A percentile compares a stretch with the other conserved stretches of the same genome.
Evolutionary conservation across 2,797 vertebrate genomes (phyloP).

Genomic region (Lemur catta): DNA sequence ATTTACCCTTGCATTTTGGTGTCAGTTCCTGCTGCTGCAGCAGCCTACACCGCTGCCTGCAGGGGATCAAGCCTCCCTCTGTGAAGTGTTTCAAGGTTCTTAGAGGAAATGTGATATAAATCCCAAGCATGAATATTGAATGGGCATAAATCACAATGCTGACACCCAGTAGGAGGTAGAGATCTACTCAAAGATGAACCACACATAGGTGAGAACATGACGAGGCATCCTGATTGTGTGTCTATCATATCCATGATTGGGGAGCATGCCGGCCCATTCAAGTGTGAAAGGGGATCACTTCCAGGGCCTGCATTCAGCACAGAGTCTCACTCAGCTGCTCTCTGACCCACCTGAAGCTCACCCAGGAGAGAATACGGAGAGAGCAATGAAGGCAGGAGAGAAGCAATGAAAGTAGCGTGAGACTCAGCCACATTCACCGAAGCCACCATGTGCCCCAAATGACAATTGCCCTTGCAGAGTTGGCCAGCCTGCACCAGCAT

Average conservation of each 20-base stretch:
- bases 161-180: not conserved
- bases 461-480: not conserved
- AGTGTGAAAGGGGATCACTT: not conserved
- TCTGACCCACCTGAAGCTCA: not conserved
- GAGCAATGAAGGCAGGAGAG: not conserved
- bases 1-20: not conserved
- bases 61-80: not conserved
- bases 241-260: not conserved
- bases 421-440: not conserved
- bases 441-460: not conserved
- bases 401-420: not conserved
- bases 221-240: not conserved
- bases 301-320: not conserved
- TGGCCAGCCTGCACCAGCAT: not conserved
- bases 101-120: not conserved
- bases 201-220: not conserved
- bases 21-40: not conserved
- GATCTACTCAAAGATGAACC: not conserved
- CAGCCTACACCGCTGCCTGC: not conserved
- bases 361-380: not conserved
- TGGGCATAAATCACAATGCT: not conserved
- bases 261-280: not conserved
- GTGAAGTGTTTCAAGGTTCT: slow-evolving; percentile 6
- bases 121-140: not conserved
- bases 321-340: not conserved